These are phyloP conservation scores for Sparus aurata DNA, from an alignment of 2,797 vertebrate species.

Conservation along the genomic window DNA sequence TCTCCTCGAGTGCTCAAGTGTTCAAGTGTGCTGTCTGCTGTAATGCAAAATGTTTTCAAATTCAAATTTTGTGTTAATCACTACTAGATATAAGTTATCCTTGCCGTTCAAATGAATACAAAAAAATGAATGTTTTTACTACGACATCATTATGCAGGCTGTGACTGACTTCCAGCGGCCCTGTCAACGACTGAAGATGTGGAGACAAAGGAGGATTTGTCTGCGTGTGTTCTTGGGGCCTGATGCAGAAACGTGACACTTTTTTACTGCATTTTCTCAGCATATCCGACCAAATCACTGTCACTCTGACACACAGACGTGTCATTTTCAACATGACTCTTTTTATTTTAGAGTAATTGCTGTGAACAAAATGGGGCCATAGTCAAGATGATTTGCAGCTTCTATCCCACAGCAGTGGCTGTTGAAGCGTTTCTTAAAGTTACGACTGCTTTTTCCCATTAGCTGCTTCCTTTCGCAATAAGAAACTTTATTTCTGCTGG, in stretches of 20 bases:
- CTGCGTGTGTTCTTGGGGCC: neutral
- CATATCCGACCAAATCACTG: neutral
- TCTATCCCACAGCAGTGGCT: slow-evolving; percentile 19
- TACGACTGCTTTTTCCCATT: slow-evolving; percentile 54
- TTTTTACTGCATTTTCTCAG: neutral
- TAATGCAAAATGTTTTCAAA: no score
- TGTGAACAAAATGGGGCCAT: slow-evolving; percentile 6
- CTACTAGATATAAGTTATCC: no score
- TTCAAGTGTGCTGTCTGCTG: no score
- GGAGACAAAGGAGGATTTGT: neutral
- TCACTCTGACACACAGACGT: neutral
- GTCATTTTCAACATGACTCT: neutral
- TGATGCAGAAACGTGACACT: neutral
- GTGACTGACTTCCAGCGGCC: no score
- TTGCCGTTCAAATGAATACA: no score
- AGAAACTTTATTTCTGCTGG: slow-evolving; percentile 45
- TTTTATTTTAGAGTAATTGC: slow-evolving; percentile 13
- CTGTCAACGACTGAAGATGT: neutral
- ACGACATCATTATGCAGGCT: no score
- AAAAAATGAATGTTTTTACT: no score
- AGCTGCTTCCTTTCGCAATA: slow-evolving; percentile 31
- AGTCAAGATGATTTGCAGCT: slow-evolving; percentile 40
- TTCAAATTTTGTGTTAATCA: no score
- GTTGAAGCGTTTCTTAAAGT: slow-evolving; percentile 35
- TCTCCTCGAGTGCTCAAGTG: no score